Evolutionary conservation across 2,113 vertebrate genomes (phyloP).

Genomic region (Atrichornis clamosus): DNA sequence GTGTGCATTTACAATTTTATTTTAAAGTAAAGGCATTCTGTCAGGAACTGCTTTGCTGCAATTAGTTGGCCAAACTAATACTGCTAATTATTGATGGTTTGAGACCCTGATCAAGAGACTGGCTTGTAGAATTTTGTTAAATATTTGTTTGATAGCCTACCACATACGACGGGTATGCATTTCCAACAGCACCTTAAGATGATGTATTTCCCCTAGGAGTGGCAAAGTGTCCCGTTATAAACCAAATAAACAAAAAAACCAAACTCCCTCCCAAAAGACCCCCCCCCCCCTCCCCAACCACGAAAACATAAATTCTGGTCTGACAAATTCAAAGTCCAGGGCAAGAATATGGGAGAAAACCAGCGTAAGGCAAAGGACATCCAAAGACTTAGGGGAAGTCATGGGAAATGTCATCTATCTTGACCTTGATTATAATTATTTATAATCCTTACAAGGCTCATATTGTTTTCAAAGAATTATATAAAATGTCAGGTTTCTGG

Average conservation of each 20-base stretch:
- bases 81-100: not conserved
- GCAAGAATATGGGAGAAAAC: not conserved
- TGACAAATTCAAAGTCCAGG: not conserved
- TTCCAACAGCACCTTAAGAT: not conserved
- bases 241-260: not conserved
- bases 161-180: not conserved
- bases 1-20: not conserved
- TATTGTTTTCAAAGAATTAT: slow-evolving; percentile 10
- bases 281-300: not conserved
- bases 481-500: not conserved
- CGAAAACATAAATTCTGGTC: not conserved
- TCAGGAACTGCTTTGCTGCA: not conserved
- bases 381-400: not conserved
- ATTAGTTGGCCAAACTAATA: not conserved
- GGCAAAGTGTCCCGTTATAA: not conserved
- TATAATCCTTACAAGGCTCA: slow-evolving; percentile 6
- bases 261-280: not conserved
- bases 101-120: not conserved
- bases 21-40: not conserved
- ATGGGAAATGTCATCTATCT: slow-evolving; percentile 24
- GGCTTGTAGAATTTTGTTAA: not conserved
- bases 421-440: slow-evolving; percentile 38
- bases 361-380: not conserved
- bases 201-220: not conserved
- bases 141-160: not conserved